Evolutionary conservation across 2,888 invertebrate genomes (phyloP).

Genomic region (Dorcus hopei): DNA sequence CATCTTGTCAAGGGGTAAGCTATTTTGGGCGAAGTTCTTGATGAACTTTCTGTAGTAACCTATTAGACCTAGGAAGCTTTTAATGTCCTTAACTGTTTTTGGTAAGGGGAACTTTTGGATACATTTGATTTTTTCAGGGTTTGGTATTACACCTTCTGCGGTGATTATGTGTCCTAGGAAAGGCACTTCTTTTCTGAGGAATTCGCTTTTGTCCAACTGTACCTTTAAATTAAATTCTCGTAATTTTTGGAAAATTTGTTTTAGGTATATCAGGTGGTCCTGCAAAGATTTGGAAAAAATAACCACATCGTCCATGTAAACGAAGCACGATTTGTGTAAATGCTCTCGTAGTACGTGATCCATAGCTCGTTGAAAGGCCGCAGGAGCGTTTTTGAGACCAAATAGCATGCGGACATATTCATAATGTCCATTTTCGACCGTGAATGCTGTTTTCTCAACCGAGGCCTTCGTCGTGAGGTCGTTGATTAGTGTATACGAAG

Average conservation of each 20-base stretch:
- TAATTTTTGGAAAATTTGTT: slow-evolving; percentile 12
- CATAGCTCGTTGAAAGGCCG: slow-evolving; percentile 15
- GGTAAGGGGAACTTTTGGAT: slow-evolving; percentile 13
- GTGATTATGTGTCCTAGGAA: slow-evolving; percentile 15
- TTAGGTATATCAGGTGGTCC: slow-evolving; percentile 12
- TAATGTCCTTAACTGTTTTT: background rate
- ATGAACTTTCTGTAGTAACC: too few species aligned
- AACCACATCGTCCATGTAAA: slow-evolving; percentile 14
- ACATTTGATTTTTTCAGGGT: slow-evolving; percentile 7
- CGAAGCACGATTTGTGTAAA: background rate
- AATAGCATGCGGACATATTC: slow-evolving; percentile 18
- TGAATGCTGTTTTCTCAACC: slow-evolving; percentile 20
- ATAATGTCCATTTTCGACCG: slow-evolving; percentile 16
- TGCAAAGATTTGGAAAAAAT: slow-evolving; percentile 12
- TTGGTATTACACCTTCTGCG: slow-evolving; percentile 15
- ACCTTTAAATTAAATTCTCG: slow-evolving; percentile 14
- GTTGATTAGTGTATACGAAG: too few species aligned
- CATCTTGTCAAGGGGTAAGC: slow-evolving; percentile 7
- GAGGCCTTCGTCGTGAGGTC: background rate
- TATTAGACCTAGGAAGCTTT: background rate
- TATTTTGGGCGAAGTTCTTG: slow-evolving; percentile 1
- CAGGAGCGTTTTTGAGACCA: slow-evolving; percentile 15
- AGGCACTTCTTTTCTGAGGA: slow-evolving; percentile 15
- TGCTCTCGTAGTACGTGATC: slow-evolving; percentile 11
- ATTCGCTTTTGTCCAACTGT: slow-evolving; percentile 15